Evolutionary conservation across 2,113 vertebrate genomes (phyloP).

Genomic region (Cygnus atratus): DNA sequence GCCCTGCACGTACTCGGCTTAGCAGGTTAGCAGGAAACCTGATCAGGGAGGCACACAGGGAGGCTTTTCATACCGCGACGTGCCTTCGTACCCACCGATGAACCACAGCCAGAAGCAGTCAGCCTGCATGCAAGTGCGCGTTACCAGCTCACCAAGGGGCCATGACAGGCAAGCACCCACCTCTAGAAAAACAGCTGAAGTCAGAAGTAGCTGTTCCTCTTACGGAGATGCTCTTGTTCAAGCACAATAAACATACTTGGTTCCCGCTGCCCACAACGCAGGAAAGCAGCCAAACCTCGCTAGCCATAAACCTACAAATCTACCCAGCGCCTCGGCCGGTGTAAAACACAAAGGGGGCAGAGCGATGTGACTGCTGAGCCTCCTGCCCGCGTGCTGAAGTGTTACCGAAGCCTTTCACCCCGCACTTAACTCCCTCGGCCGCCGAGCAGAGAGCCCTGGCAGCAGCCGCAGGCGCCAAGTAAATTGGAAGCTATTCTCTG

Average conservation of each 20-base stretch:
- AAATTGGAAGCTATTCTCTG: conserved; percentile 46
- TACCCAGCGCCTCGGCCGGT: background rate
- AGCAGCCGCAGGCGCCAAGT: background rate
- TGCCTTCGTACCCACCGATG: background rate
- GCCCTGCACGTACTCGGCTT: background rate
- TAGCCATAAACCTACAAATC: background rate
- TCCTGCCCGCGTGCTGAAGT: conserved; percentile 1
- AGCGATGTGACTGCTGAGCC: conserved; percentile 32
- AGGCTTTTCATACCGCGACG: background rate
- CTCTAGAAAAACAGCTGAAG: background rate
- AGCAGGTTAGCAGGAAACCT: background rate
- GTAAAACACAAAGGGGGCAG: background rate
- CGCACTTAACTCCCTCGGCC: conserved; percentile 42
- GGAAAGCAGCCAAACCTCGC: background rate
- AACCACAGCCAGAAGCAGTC: background rate
- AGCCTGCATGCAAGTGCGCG: background rate
- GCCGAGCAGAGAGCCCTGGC: conserved; percentile 36
- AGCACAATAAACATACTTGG: background rate
- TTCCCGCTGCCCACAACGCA: background rate
- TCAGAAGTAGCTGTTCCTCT: background rate
- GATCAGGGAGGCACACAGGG: background rate
- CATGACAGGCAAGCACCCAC: background rate
- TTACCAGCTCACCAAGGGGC: accelerated
- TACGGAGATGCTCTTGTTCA: background rate
- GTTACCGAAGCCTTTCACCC: conserved; percentile 46